Evolutionary conservation across 2,797 vertebrate species (phyloP), one percentile per base, ranked within the genome.

Genomic region (Channallabes apus): DNA sequence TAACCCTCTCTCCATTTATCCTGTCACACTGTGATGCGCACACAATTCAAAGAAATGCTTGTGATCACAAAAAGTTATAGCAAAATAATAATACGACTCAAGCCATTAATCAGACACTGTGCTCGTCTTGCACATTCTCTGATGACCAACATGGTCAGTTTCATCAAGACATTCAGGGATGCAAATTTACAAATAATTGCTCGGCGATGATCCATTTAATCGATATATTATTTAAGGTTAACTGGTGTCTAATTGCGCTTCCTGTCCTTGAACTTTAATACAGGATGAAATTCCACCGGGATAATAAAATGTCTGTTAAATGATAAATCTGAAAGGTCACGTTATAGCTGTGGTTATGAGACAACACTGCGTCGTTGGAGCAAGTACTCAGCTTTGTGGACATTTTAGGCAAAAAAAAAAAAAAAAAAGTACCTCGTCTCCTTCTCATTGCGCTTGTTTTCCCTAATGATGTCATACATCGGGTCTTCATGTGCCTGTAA

Each of bases 401-500:
- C 14, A 62, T 27, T 64, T 56, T 12, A 54, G 41, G n/a, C 1
- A 1, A 6, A 38, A 14, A 29, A 67, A n/a, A 14, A 29, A 67
- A n/a, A 3, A 64, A 54, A 69, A 68, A 78, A 27, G 24, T 93
- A 99, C 97, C 97, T 97, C 84, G 96, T 95, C 90, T 99, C 97
- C 90, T 99, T 99, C 89, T 99, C 97, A 69, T 97, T 96, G 84
- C 96, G 95, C 89, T 98, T 97, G 90, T 98, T 99, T 91, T 99
- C 97, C 72, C 96, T 96, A 87, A 99, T 98, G 86, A 98, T 93
- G 90, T 99, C 97, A 6, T 99, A 99, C 98, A 99, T 99, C 15
- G 98, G 98, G 90, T 99, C 98, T 95, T 99, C 98, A 24, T 99
- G 98, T 85, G 97, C 98, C 98, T 99, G 58, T 67, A 88, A 87